Percentiles rank a stretch among this genome's conserved stretches.
Conservation (phyloP, 2,797 vertebrate species). For the Tauraco hartlaubi region DNA sequence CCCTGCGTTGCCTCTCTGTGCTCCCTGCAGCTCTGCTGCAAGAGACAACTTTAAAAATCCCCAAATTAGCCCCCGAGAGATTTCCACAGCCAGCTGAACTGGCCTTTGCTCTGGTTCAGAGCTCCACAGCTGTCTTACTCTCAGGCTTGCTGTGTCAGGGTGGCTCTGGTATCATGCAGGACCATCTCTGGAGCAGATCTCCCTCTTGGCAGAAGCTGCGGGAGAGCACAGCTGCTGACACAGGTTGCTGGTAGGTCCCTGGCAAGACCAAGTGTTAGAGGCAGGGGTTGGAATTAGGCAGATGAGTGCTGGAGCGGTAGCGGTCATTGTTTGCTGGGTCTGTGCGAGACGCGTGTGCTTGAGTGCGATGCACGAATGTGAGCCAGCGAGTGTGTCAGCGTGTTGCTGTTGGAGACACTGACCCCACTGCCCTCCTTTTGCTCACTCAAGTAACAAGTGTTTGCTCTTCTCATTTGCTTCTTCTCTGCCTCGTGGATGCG, state of each 20-base stretch:
- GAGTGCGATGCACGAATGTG: neutral
- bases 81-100: neutral
- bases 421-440: neutral
- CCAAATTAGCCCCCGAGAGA: neutral
- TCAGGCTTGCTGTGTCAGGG: neutral
- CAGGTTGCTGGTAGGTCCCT: neutral
- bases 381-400: neutral
- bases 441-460: constrained; percentile 14
- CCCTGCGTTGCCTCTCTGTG: neutral
- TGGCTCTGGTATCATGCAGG: neutral
- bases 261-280: neutral
- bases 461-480: constrained; percentile 53
- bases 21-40: neutral
- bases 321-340: neutral
- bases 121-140: neutral
- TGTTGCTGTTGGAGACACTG: neutral
- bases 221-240: neutral
- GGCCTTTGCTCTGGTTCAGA: constrained; percentile 44
- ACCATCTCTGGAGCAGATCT: neutral
- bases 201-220: neutral
- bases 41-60: neutral
- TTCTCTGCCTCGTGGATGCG: neutral
- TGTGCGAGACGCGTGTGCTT: neutral
- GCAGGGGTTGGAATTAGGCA: neutral
- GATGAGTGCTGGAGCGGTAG: neutral